These are phyloP conservation scores for Camponotus vicinus DNA, from an alignment of 1,140 invertebrate genomes.

Conservation along the genomic window DNA sequence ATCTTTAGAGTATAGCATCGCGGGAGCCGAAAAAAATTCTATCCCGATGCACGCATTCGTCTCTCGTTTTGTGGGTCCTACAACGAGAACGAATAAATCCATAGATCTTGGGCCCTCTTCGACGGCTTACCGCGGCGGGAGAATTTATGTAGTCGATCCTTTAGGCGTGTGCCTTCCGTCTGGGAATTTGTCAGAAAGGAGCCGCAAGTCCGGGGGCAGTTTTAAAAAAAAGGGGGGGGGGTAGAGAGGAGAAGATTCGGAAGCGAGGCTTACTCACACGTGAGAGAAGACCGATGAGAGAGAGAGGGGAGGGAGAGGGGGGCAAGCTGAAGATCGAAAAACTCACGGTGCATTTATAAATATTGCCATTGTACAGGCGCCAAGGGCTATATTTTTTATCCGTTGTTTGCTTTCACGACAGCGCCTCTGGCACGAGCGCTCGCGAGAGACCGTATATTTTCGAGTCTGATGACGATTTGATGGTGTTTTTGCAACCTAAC, in stretches of 20 bases:
- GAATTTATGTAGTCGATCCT: conserved; percentile 72
- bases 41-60: background rate
- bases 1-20: conserved; percentile 3
- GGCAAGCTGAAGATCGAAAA: conserved; percentile 38
- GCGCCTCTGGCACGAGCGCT: conserved; percentile 1
- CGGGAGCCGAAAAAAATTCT: conserved; percentile 14
- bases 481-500: conserved; percentile 28
- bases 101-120: conserved; percentile 39
- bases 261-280: background rate
- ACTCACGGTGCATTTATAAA: conserved; percentile 66
- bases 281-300: background rate
- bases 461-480: conserved; percentile 43
- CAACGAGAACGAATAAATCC: conserved; percentile 66
- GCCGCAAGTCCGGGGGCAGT: background rate
- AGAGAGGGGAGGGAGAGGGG: too few species aligned
- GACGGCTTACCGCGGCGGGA: conserved; percentile 59
- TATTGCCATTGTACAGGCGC: conserved; percentile 67
- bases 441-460: conserved; percentile 62
- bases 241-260: background rate
- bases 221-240: background rate
- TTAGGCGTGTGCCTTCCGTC: conserved; percentile 68
- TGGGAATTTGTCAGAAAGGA: conserved; percentile 71
- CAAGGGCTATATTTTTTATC: conserved; percentile 69
- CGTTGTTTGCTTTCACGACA: conserved; percentile 66
- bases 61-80: conserved; percentile 20